Conservation (phyloP, 30 jellyfish, hydroid and myxozoan species). For the Aurelia sp. region DNA sequence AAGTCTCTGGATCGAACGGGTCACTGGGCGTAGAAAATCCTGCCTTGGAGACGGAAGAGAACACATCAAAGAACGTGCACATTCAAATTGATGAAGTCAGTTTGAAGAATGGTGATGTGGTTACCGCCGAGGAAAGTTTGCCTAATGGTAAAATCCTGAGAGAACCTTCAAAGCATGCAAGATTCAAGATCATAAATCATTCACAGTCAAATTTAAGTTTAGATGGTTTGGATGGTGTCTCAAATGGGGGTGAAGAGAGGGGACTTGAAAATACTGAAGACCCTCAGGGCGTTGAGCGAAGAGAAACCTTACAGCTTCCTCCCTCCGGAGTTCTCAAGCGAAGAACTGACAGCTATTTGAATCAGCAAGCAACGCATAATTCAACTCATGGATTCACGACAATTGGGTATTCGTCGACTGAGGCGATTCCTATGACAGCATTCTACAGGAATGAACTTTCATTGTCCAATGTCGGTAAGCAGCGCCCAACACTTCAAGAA, state of each 20-base stretch:
- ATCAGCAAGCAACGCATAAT: conserved; percentile 33
- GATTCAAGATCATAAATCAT: conserved; percentile 72
- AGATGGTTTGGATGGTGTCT: not conserved
- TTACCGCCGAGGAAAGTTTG: not conserved
- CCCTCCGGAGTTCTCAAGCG: conserved; percentile 24
- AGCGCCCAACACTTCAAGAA: conserved; percentile 95
- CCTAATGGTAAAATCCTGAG: conserved; percentile 10
- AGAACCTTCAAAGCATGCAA: conserved; percentile 65
- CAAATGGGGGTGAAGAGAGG: not conserved
- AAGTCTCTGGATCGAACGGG: not conserved
- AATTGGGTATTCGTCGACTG: conserved; percentile 94
- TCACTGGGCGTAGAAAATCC: conserved; percentile 21
- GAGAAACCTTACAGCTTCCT: conserved; percentile 29
- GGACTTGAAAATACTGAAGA: not conserved
- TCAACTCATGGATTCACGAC: conserved; percentile 71
- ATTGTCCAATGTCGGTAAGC: conserved; percentile 69
- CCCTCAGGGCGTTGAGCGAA: not conserved
- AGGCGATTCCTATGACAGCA: conserved; percentile 97
- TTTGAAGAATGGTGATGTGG: not conserved
- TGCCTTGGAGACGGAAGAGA: conserved; percentile 26
- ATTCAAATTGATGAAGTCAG: not conserved
- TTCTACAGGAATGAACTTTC: conserved; percentile 94
- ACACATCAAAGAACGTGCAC: not conserved
- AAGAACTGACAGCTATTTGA: conserved; percentile 47
- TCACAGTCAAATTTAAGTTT: conserved; percentile 35